phyloP scores from a whole-genome alignment of 2,888 invertebrate genomes.

The Mactromeris polynyma region DNA sequence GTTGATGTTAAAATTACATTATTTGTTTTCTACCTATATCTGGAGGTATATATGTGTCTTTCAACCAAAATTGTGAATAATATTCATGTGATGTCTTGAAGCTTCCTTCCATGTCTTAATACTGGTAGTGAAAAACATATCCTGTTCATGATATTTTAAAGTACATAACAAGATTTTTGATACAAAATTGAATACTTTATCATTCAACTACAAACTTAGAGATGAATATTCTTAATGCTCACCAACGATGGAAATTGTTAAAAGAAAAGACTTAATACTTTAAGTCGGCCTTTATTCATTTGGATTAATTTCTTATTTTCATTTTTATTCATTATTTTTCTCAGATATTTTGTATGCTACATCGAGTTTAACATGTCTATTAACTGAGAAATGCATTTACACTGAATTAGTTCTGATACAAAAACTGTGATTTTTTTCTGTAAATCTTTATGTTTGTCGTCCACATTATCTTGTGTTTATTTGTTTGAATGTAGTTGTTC shows the following conservation, averaged over 20 bases:
- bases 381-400: not conserved
- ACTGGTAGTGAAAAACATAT: not conserved
- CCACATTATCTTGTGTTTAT: not conserved
- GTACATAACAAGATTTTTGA: too few relatives aligned
- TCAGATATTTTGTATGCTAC: not conserved
- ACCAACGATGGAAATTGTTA: too few relatives aligned
- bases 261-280: too few relatives aligned
- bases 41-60: slow-evolving; percentile 1
- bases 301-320: not conserved
- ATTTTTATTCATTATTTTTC: not conserved
- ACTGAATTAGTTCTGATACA: not conserved
- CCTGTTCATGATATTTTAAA: too few relatives aligned
- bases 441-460: not conserved
- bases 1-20: not conserved
- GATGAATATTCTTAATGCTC: too few relatives aligned
- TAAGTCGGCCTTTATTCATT: not conserved
- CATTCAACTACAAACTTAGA: too few relatives aligned
- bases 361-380: not conserved
- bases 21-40: not conserved
- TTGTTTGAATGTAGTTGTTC: not conserved
- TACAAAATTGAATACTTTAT: too few relatives aligned
- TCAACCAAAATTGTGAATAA: not conserved
- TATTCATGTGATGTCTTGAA: not conserved
- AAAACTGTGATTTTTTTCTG: slow-evolving; percentile 1
- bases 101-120: not conserved